Evolutionary conservation across 2,888 invertebrate genomes (phyloP).

Genomic region (Unio pictorum): DNA sequence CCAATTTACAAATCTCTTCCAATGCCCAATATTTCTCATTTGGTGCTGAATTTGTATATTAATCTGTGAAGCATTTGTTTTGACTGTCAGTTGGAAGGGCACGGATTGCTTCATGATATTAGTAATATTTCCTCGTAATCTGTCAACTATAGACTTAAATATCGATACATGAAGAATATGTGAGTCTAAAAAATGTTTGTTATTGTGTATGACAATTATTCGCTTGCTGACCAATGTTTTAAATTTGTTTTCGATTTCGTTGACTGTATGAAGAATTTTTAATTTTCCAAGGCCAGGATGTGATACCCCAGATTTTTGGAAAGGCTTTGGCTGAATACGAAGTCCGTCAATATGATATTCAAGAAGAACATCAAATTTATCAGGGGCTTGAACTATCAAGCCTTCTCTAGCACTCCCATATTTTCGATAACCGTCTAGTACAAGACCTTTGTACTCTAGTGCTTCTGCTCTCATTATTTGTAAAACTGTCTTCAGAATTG

Average conservation of each 20-base stretch:
- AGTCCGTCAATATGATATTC: constrained; percentile 22
- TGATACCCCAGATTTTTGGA: too few species aligned
- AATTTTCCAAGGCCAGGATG: too few species aligned
- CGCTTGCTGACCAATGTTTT: constrained; percentile 7
- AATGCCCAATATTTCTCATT: too few species aligned
- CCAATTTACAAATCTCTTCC: too few species aligned
- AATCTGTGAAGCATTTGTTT: constrained; percentile 23
- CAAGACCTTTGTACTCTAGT: constrained; percentile 9
- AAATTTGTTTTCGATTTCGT: constrained; percentile 6
- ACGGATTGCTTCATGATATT: not conserved
- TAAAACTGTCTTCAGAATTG: constrained; percentile 2
- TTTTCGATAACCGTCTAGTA: constrained; percentile 18
- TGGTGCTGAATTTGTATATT: constrained; percentile 13
- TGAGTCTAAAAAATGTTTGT: constrained; percentile 10
- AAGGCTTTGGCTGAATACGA: constrained; percentile 1
- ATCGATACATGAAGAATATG: constrained; percentile 11
- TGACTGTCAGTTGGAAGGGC: constrained; percentile 13
- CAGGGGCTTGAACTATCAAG: constrained; percentile 25
- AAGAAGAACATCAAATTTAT: constrained; percentile 33
- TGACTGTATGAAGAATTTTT: not conserved
- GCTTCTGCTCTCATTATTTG: constrained; percentile 11
- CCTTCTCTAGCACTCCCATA: constrained; percentile 39
- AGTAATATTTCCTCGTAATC: not conserved
- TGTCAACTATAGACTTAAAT: constrained; percentile 21
- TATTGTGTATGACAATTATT: constrained; percentile 5